Evolutionary conservation across 2,797 vertebrate genomes (phyloP), one percentile per base, ranked within the genome.

Genomic region (Monodelphis domestica): DNA sequence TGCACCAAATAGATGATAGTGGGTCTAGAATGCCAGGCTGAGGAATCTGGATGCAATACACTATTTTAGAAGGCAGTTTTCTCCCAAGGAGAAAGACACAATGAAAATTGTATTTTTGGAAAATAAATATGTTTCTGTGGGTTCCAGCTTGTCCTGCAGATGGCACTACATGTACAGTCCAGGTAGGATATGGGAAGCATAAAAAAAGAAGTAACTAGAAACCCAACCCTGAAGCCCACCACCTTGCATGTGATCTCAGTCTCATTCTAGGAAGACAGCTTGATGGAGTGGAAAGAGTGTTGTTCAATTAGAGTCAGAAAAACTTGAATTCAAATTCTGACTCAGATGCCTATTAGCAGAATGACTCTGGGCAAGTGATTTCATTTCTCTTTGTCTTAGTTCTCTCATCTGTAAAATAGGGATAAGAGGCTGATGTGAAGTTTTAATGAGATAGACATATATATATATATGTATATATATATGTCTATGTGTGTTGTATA

Each of bases 161-260:
- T 97, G 97, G 97, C 93, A 91, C 93, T 96, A 50, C 94, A 91
- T 91, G 84, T 95, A 97, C 90, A 95, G 90, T 53, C 21, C 92
- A 1, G 9, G 0, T 63, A 63, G 94, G 70, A 56, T 28, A 53
- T 45, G 3, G 92, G 55, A 26, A 33, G 10, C 15, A 1, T 24
- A 45, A 30, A n/a, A n/a, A 84, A 91, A 87, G 26, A 63, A 53
- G 12, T 33, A 26, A 78, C 7, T 78, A 38, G 70, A 78, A 26
- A 78, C 70, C 63, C 63, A 78, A 24, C 38, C 70, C 70, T 78
- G 63, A 45, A 45, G n/a, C 17, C 38, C 70, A 45, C 38, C 21
- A 45, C 70, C 38, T 11, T 11, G 7, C 11, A 78, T 45, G 38
- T 26, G n/a, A 70, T 21, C 38, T 45, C n/a, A 78, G 21, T 26